Evolutionary conservation across 2,888 invertebrate genomes (phyloP).

Genomic region (Megastigmus dorsalis): DNA sequence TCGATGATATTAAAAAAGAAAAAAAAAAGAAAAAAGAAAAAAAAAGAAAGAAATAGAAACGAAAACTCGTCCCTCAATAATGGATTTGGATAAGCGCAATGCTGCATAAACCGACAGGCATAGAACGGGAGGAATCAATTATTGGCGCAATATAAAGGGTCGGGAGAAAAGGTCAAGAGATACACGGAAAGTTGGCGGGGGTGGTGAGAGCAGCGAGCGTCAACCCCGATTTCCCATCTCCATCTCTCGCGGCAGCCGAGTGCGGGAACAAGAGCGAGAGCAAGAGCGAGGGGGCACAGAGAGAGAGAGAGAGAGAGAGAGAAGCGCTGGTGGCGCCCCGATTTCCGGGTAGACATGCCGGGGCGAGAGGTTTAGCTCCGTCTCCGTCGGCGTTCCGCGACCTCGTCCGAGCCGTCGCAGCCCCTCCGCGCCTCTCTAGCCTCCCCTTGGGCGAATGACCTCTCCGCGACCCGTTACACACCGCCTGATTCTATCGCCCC

Average conservation of each 20-base stretch:
- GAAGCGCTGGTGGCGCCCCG: conserved; percentile 6
- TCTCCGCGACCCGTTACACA: conserved; percentile 37
- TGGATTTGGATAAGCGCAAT: too few relatives aligned
- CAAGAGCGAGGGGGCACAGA: not conserved
- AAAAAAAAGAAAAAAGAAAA: too few relatives aligned
- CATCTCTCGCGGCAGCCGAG: not conserved
- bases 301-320: not conserved
- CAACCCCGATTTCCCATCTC: conserved; percentile 36
- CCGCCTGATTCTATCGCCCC: not conserved
- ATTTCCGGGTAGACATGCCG: conserved; percentile 43
- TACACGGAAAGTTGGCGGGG: not conserved
- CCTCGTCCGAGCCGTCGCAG: conserved; percentile 4
- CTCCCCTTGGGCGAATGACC: conserved; percentile 41
- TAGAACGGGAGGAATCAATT: conserved; percentile 34
- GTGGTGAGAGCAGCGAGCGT: not conserved
- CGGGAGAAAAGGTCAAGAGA: conserved; percentile 24
- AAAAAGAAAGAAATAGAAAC: too few relatives aligned
- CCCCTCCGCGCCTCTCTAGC: too few relatives aligned
- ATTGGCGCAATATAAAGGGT: not conserved
- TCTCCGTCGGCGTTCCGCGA: conserved; percentile 26
- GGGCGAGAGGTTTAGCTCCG: not conserved
- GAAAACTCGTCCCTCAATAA: too few relatives aligned
- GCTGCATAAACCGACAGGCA: too few relatives aligned
- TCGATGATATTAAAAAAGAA: too few relatives aligned
- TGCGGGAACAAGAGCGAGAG: too few relatives aligned